Evolutionary conservation across 2,113 vertebrate genomes (phyloP).

Genomic region (Daboia siamensis): DNA sequence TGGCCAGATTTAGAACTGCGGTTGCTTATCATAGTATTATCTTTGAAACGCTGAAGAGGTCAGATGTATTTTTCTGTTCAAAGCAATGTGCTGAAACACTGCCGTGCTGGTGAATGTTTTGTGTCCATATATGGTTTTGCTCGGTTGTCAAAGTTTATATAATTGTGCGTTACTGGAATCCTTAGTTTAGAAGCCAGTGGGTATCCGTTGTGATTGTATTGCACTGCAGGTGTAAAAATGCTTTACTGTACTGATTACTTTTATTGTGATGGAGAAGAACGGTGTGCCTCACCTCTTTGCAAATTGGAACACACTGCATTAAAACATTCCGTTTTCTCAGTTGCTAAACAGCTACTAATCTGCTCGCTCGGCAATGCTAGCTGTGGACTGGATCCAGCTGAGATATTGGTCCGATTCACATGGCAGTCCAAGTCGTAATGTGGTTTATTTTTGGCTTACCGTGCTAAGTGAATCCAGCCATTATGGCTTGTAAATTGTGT

Average conservation of each 20-base stretch:
- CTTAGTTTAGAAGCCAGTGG: not conserved
- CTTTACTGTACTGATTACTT: not conserved
- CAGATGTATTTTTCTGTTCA: not conserved
- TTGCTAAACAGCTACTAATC: not conserved
- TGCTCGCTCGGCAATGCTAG: not conserved
- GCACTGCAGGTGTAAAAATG: not conserved
- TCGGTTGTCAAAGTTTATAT: not conserved
- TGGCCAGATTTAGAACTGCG: not conserved
- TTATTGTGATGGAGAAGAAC: not conserved
- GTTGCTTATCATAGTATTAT: not conserved
- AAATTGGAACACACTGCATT: not conserved
- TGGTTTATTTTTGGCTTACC: not conserved
- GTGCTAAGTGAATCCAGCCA: not conserved
- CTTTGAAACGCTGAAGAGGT: not conserved
- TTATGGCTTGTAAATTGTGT: not conserved
- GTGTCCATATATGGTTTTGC: not conserved
- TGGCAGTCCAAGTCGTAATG: not conserved
- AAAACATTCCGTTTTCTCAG: not conserved
- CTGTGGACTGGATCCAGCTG: no score
- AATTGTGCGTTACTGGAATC: not conserved
- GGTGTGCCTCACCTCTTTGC: slow-evolving; percentile 3
- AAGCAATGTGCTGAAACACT: slow-evolving; percentile 20
- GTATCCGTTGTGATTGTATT: not conserved
- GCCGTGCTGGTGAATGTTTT: not conserved
- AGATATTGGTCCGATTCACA: not conserved